Percentiles rank a stretch among this genome's conserved stretches.
These are phyloP conservation scores for Sesia bembeciformis DNA, from an alignment of 2,888 invertebrate genomes.

Conservation along the genomic window DNA sequence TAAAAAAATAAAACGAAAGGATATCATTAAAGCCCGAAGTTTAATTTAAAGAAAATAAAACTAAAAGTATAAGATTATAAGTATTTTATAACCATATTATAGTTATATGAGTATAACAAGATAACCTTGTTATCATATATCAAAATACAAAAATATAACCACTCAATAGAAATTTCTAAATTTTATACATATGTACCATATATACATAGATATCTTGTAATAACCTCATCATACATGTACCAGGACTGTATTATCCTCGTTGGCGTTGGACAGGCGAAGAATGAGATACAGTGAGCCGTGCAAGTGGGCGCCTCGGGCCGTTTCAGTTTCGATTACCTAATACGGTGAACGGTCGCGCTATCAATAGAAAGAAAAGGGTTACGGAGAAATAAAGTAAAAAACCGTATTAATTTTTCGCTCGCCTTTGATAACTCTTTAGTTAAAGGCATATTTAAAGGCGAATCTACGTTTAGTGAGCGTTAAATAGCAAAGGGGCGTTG, in stretches of 20 bases:
- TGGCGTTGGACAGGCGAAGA: background rate
- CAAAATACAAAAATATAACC: too few species aligned
- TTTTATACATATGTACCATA: too few species aligned
- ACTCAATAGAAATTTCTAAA: too few species aligned
- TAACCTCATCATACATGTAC: too few species aligned
- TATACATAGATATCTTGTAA: too few species aligned
- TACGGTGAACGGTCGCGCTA: background rate
- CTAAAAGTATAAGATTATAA: background rate
- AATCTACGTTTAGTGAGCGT: too few species aligned
- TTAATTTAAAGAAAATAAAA: background rate
- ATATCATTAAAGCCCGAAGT: too few species aligned
- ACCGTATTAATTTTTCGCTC: background rate
- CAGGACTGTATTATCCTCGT: background rate
- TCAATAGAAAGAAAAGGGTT: background rate
- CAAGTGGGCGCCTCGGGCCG: slow-evolving; percentile 10
- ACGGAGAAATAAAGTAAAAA: background rate
- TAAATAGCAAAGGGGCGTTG: too few species aligned
- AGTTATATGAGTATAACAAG: background rate
- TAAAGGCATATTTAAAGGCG: too few species aligned
- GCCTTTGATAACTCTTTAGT: too few species aligned
- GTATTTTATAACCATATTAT: background rate
- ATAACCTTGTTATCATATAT: too few species aligned
- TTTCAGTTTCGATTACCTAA: slow-evolving; percentile 8
- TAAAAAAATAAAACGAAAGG: too few species aligned
- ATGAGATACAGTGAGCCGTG: background rate